phyloP scores from a whole-genome alignment of 2,113 vertebrate genomes.

The Rhipidura dahli region DNA sequence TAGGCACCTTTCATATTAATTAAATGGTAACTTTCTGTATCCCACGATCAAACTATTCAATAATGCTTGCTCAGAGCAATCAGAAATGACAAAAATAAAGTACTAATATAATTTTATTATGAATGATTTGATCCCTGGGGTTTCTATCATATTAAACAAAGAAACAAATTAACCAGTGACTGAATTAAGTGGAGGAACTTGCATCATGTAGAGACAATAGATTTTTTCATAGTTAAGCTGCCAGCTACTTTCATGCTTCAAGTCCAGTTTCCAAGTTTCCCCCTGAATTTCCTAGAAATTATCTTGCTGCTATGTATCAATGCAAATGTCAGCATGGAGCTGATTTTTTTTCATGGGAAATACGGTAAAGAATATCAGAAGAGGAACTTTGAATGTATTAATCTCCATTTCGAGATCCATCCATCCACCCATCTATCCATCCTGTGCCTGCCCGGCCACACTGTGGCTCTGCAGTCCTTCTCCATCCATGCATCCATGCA shows the following conservation, averaged over 20 bases:
- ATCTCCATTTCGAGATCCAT: not conserved
- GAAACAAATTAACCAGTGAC: constrained; percentile 62
- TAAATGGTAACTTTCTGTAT: constrained; percentile 65
- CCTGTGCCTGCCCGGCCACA: too few relatives aligned
- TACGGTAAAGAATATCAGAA: not conserved
- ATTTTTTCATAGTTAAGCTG: constrained; percentile 36
- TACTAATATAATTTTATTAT: constrained; percentile 66
- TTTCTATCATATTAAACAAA: constrained; percentile 68
- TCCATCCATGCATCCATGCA: not conserved
- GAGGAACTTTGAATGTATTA: not conserved
- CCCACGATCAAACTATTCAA: constrained; percentile 50
- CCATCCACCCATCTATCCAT: not conserved
- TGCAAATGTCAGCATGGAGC: not conserved
- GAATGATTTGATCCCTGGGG: constrained; percentile 61
- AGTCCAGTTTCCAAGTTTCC: not conserved
- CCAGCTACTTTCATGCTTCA: not conserved
- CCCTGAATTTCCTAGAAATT: not conserved
- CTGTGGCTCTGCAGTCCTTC: too few relatives aligned
- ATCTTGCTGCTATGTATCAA: not conserved
- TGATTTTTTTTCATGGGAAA: not conserved
- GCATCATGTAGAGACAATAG: constrained; percentile 30
- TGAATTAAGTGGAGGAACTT: constrained; percentile 62
- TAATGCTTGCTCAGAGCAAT: constrained; percentile 58
- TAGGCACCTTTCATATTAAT: constrained; percentile 62
- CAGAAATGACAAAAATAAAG: constrained; percentile 63